Conservation (phyloP, 2,113 vertebrate species). For the Serinus canaria region DNA sequence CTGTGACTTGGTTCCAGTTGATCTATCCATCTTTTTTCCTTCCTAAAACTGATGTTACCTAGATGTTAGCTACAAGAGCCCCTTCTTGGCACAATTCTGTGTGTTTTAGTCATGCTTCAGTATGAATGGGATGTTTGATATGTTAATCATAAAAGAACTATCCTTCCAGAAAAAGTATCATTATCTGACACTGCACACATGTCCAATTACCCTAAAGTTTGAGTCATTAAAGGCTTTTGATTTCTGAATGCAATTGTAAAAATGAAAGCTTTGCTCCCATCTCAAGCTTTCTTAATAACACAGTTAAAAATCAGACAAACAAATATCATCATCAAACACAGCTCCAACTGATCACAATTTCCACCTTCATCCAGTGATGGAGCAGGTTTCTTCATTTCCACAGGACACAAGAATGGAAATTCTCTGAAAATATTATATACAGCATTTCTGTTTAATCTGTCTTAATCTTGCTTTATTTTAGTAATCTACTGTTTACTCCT, state of each 20-base stretch:
- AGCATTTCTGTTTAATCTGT: neutral
- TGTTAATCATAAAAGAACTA: constrained; percentile 13
- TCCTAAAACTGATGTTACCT: neutral
- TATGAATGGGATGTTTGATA: neutral
- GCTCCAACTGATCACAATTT: neutral
- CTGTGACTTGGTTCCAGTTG: neutral
- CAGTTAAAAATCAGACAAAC: neutral
- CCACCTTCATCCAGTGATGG: neutral
- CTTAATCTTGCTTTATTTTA: neutral
- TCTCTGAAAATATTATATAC: neutral
- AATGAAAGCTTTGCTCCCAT: constrained; percentile 18
- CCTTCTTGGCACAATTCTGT: neutral
- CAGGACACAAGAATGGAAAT: neutral
- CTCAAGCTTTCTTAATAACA: neutral
- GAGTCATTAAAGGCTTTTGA: constrained; percentile 24
- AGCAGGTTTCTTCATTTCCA: neutral
- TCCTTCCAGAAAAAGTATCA: neutral
- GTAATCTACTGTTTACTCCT: neutral
- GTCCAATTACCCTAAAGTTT: constrained; percentile 11
- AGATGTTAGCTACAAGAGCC: neutral
- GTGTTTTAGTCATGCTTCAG: neutral
- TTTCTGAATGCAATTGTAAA: constrained; percentile 20
- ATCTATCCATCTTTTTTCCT: neutral
- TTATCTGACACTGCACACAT: neutral
- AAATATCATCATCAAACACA: neutral